Conservation (phyloP, 2,888 invertebrate species). For the Megaustenia siamemsis region DNA sequence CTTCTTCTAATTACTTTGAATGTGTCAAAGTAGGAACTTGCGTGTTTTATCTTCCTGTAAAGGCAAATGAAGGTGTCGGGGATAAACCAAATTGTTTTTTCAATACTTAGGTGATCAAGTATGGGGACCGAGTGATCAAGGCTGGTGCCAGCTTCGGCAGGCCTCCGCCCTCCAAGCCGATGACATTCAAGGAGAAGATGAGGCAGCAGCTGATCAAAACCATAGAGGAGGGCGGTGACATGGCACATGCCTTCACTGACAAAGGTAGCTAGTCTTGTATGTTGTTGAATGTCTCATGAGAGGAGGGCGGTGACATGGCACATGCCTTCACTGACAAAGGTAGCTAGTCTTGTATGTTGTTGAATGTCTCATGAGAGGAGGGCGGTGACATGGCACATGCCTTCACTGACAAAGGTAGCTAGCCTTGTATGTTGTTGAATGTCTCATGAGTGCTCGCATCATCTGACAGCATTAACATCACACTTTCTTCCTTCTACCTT, state of each 20-base stretch:
- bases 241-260: conserved; percentile 37
- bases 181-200: conserved; percentile 77
- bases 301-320: conserved; percentile 58
- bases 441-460: no score
- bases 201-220: conserved; percentile 74
- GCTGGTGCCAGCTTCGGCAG: conserved; percentile 49
- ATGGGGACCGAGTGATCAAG: conserved; percentile 48
- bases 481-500: no score
- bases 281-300: no score
- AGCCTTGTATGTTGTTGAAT: no score
- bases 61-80: no score
- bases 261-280: conserved; percentile 16
- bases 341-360: no score
- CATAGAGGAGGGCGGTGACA: conserved; percentile 61
- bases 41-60: no score
- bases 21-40: no score
- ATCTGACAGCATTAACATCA: no score
- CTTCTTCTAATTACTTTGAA: no score
- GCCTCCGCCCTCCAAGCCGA: conserved; percentile 62
- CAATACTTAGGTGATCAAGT: conserved; percentile 46
- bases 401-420: conserved; percentile 36
- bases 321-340: conserved; percentile 46
- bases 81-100: not conserved
- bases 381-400: conserved; percentile 56
- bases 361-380: no score